Percentiles rank a stretch among this genome's conserved stretches.
Evolutionary conservation across 2,888 invertebrate genomes (phyloP).

Genomic region (Clepsis dumicolana): DNA sequence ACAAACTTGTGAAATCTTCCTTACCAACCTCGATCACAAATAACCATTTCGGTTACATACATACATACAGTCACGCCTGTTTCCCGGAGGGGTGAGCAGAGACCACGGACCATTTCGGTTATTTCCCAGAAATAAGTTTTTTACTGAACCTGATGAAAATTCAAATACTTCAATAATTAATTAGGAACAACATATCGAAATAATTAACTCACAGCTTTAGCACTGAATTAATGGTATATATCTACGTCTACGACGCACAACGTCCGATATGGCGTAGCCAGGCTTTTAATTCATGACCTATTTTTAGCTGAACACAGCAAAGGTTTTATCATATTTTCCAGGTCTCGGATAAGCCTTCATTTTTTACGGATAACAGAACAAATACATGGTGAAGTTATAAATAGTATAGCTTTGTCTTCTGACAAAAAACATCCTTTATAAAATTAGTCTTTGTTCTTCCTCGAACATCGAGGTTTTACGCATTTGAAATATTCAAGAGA

Average conservation of each 20-base stretch:
- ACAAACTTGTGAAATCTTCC: no score
- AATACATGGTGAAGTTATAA: not conserved
- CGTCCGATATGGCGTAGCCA: not conserved
- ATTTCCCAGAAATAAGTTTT: not conserved
- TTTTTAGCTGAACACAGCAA: not conserved
- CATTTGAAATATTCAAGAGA: no score
- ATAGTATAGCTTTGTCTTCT: no score
- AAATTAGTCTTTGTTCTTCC: no score
- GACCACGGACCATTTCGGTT: no score
- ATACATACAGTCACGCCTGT: no score
- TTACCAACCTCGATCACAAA: no score
- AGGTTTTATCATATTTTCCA: not conserved
- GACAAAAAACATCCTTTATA: no score
- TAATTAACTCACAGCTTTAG: not conserved
- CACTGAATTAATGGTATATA: not conserved
- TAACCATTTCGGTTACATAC: no score
- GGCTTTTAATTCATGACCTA: constrained; percentile 1
- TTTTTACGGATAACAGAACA: not conserved
- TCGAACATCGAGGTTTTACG: no score
- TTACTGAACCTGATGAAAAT: not conserved
- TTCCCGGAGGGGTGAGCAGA: no score
- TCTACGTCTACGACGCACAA: not conserved
- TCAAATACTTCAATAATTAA: not conserved
- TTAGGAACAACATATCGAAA: not conserved
- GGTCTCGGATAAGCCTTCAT: not conserved